Evolutionary conservation across 1,140 invertebrate genomes (phyloP), one percentile per base, ranked within the genome.

Genomic region (Caligus rogercresseyi): DNA sequence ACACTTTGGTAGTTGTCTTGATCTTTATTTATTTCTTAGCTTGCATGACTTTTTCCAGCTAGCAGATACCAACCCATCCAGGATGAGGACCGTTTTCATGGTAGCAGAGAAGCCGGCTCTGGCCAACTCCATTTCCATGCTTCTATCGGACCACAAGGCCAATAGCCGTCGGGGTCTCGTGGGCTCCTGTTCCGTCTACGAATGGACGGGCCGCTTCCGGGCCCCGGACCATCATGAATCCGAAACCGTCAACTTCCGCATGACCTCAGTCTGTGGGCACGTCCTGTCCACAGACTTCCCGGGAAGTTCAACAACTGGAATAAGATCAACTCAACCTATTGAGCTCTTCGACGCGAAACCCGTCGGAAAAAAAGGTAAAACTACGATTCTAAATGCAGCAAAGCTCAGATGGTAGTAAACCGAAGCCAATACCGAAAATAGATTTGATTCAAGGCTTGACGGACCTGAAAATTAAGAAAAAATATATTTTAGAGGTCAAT

Each of bases 91-190:
- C 4, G 90, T 89, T 43, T 81, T 99, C 67, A 98, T 99, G 95
- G 91, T 99, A 65, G 95, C 96, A 67, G 96, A 99, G 74, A 99
- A 99, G 81, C 96, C 95, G 7, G 96, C 93, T 54, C 73, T 99
- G 72, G 95, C 96, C 18, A 83, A 87, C 70, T 91, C 92, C 25
- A 78, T 99, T 25, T 90, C 95, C 0, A 86, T 83, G 71, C 95
- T 98, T 69, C 78, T 99, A 61, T 96, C 92, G 65, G 87, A 90
- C 76, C 85, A 56, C n/a, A 62, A 83, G 70, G 81, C 81, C 72
- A 81, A 75, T 13, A 79, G 83, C 0, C 80, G 86, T 71, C 96
- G 96, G 84, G 90, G 83, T 60, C 83, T 82, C 19, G 94, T 92
- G 75, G 84, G 84, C 52, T 86, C 88, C 16, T 97, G 92, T 75